Conservation (phyloP, 2,113 vertebrate genomes). For the Silurus meridionalis region DNA sequence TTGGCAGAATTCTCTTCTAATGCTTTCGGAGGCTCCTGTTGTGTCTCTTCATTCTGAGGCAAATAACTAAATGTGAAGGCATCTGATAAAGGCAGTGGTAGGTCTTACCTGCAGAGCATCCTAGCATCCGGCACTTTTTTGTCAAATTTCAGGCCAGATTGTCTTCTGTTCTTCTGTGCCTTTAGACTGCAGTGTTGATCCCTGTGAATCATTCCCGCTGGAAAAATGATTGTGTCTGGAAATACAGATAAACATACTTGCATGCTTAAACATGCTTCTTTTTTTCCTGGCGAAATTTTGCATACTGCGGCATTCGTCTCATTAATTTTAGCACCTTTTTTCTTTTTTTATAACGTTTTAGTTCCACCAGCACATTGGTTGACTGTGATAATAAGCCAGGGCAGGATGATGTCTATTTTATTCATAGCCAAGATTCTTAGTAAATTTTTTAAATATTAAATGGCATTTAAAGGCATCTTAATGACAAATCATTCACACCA, state of each 20-base stretch:
- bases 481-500: not conserved
- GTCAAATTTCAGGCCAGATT: slow-evolving; percentile 31
- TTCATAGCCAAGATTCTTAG: not conserved
- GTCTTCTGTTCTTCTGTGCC: slow-evolving; percentile 19
- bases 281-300: not conserved
- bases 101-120: not conserved
- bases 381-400: not conserved
- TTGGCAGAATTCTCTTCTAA: not conserved
- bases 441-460: not conserved
- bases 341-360: not conserved
- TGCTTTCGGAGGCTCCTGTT: not conserved
- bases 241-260: slow-evolving; percentile 18
- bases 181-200: slow-evolving; percentile 37
- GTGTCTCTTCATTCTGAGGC: not conserved
- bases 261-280: too few species aligned
- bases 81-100: slow-evolving; percentile 1
- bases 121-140: not conserved
- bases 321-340: not conserved
- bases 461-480: not conserved
- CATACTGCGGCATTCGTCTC: slow-evolving; percentile 30
- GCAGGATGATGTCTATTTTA: not conserved
- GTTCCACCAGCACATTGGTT: not conserved
- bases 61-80: slow-evolving; percentile 13
- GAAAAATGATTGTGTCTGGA: slow-evolving; percentile 33
- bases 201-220: slow-evolving; percentile 3